Conservation (phyloP, 2,888 invertebrate species). For the Notodonta dromedarius region DNA sequence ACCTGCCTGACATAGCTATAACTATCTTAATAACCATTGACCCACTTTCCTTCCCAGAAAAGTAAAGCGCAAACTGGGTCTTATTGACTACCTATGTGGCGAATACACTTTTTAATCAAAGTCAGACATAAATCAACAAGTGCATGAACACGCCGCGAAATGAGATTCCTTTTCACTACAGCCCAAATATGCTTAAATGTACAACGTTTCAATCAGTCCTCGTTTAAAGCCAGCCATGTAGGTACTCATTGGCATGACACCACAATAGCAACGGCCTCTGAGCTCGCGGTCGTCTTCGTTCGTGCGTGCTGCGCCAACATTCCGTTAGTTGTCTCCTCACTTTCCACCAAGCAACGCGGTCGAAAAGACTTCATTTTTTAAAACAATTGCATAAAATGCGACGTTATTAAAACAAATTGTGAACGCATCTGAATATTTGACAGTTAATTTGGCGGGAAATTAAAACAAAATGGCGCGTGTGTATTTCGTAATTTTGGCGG, state of each 20-base stretch:
- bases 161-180: slow-evolving; percentile 55
- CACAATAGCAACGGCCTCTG: slow-evolving; percentile 59
- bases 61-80: slow-evolving; percentile 15
- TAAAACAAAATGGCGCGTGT: slow-evolving; percentile 53
- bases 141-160: slow-evolving; percentile 41
- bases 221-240: slow-evolving; percentile 61
- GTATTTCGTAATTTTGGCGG: slow-evolving; percentile 49
- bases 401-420: slow-evolving; percentile 36
- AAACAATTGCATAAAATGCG: slow-evolving; percentile 39
- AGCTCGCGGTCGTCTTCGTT: slow-evolving; percentile 61
- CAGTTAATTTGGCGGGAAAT: slow-evolving; percentile 51
- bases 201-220: slow-evolving; percentile 53
- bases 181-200: slow-evolving; percentile 61
- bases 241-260: slow-evolving; percentile 65
- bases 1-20: too few relatives aligned
- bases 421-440: slow-evolving; percentile 38
- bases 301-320: slow-evolving; percentile 59
- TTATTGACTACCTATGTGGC: slow-evolving; percentile 2
- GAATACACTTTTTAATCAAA: neutral
- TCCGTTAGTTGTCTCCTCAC: slow-evolving; percentile 73
- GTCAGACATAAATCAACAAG: slow-evolving; percentile 12
- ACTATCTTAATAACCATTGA: neutral
- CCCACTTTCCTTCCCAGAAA: slow-evolving; percentile 15
- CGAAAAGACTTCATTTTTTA: slow-evolving; percentile 28
- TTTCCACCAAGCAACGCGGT: slow-evolving; percentile 51